Evolutionary conservation across 2,113 vertebrate genomes (phyloP).

Genomic region (Macrotis lagotis): DNA sequence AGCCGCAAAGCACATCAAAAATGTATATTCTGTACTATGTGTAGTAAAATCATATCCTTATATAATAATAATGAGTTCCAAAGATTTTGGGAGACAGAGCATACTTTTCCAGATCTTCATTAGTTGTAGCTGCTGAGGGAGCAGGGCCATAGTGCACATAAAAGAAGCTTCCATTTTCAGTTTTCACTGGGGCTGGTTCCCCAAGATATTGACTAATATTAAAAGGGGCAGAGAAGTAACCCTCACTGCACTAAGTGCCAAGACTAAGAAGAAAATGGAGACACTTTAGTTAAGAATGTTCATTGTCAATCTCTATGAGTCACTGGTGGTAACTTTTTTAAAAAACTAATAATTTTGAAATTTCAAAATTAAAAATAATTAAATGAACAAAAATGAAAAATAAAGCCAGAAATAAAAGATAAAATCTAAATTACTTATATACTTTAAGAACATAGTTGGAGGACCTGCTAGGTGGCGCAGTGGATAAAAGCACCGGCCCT

Average conservation of each 20-base stretch:
- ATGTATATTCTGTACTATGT: background rate
- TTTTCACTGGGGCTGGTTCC: background rate
- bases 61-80: background rate
- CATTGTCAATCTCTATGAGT: background rate
- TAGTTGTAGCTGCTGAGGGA: background rate
- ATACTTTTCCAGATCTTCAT: background rate
- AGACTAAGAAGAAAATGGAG: background rate
- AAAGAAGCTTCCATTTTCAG: background rate
- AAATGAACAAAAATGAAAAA: background rate
- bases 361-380: background rate
- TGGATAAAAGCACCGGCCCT: too few relatives aligned
- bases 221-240: background rate
- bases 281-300: background rate
- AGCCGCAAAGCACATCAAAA: background rate
- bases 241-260: background rate
- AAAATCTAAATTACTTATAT: background rate
- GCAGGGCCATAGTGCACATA: background rate
- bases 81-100: background rate
- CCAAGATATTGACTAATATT: background rate
- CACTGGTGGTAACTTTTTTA: background rate
- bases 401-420: background rate
- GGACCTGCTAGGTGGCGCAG: too few relatives aligned
- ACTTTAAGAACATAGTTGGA: background rate
- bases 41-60: background rate
- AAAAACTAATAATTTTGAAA: background rate